These are phyloP conservation scores for Caenorhabditis panamensis DNA, from an alignment of 2,888 invertebrate genomes.

Conservation along the genomic window DNA sequence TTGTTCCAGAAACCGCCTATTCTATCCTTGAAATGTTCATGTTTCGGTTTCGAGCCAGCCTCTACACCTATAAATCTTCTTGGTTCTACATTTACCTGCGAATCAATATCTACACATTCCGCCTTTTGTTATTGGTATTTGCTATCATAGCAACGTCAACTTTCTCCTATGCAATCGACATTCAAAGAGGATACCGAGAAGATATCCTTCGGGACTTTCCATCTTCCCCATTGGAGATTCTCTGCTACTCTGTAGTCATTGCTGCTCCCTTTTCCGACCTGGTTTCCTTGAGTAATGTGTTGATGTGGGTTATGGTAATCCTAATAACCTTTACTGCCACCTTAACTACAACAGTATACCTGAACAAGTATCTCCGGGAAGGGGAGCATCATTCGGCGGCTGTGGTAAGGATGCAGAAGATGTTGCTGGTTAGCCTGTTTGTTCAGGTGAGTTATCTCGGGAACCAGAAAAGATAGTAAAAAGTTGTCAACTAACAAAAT, in stretches of 20 bases:
- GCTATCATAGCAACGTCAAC: background rate
- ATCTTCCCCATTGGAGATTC: conserved; percentile 10
- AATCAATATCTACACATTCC: conserved; percentile 23
- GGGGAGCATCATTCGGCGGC: conserved; percentile 22
- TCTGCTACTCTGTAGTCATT: conserved; percentile 19
- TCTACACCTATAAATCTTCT: conserved; percentile 14
- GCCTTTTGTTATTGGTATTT: background rate
- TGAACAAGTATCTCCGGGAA: conserved; percentile 14
- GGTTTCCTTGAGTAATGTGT: conserved; percentile 22
- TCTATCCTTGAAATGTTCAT: conserved; percentile 39
- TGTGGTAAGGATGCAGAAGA: conserved; percentile 37
- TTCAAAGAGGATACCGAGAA: conserved; percentile 5
- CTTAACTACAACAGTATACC: conserved; percentile 12
- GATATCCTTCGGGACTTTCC: conserved; percentile 11
- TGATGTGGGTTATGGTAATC: conserved; percentile 28
- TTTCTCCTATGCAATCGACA: conserved; percentile 8
- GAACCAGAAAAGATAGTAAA: background rate
- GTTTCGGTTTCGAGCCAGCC: conserved; percentile 33
- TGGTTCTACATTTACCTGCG: conserved; percentile 17
- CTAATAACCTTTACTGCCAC: conserved; percentile 27
- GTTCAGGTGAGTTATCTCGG: conserved; percentile 31
- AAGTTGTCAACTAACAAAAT: background rate
- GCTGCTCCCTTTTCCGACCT: conserved; percentile 29
- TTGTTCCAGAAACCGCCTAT: conserved; percentile 29
- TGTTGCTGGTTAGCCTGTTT: conserved; percentile 30